Evolutionary conservation across 2,888 invertebrate species (phyloP).

Genomic region (Caenorhabditis sinica): DNA sequence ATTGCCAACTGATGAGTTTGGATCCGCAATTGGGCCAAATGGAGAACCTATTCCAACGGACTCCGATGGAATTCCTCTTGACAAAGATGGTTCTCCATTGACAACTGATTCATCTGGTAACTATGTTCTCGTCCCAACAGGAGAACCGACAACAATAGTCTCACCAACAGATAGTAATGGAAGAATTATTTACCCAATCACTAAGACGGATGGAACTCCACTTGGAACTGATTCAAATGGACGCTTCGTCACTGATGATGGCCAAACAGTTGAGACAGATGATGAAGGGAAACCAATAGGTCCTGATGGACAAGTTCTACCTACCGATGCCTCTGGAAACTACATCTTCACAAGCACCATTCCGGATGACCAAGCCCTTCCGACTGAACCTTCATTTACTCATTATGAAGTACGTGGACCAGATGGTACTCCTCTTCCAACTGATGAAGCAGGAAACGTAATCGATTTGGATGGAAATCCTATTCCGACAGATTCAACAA

Average conservation of each 20-base stretch:
- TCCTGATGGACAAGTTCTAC: constrained; percentile 52
- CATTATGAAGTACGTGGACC: constrained; percentile 21
- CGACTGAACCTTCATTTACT: neutral
- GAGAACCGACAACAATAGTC: constrained; percentile 10
- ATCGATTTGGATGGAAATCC: constrained; percentile 66
- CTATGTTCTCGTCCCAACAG: constrained; percentile 58
- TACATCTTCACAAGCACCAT: constrained; percentile 66
- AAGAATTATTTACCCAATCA: constrained; percentile 65
- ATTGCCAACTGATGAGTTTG: constrained; percentile 62
- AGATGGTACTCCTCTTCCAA: constrained; percentile 56
- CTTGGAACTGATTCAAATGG: constrained; percentile 74
- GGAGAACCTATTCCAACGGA: constrained; percentile 66
- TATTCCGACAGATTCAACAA: constrained; percentile 54
- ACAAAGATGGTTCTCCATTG: constrained; percentile 38
- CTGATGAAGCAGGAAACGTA: constrained; percentile 65
- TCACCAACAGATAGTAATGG: constrained; percentile 69
- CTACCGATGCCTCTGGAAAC: constrained; percentile 69
- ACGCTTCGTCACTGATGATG: constrained; percentile 58
- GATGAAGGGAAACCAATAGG: constrained; percentile 64
- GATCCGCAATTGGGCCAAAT: constrained; percentile 66
- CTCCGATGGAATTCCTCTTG: constrained; percentile 47
- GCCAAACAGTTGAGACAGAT: constrained; percentile 37
- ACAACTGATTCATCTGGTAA: constrained; percentile 72
- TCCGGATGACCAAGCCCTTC: constrained; percentile 58
- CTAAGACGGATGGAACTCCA: constrained; percentile 54